Percentiles rank a stretch among this genome's conserved stretches.
Evolutionary conservation across 2,113 vertebrate species (phyloP).

Genomic region (Microcebus murinus): DNA sequence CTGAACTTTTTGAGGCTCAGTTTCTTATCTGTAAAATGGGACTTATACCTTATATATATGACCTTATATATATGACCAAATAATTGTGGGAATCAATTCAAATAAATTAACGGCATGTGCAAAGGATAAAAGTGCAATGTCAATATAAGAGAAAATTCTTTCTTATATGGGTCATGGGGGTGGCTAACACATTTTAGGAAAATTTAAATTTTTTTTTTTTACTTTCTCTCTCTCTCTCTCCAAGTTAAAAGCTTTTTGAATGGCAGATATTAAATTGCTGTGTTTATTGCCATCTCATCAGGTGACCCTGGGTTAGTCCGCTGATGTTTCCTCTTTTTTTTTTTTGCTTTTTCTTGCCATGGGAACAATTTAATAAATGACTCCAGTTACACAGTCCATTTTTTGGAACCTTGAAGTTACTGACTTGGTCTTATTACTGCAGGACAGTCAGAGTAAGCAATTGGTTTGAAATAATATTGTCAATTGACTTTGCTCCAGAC

Average conservation of each 20-base stretch:
- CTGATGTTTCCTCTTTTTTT: slow-evolving; percentile 50
- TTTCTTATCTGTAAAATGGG: slow-evolving; percentile 49
- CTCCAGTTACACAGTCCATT: neutral
- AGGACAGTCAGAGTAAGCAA: neutral
- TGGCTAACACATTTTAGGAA: slow-evolving; percentile 30
- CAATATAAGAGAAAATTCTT: neutral
- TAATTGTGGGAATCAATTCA: neutral
- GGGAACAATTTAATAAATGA: slow-evolving; percentile 61
- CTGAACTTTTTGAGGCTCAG: neutral
- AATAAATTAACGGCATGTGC: neutral
- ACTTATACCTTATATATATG: neutral
- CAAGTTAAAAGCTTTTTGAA: slow-evolving; percentile 48
- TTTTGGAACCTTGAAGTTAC: slow-evolving; percentile 42
- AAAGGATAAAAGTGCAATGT: slow-evolving; percentile 3
- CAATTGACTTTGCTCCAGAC: slow-evolving; percentile 19
- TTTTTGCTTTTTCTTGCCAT: neutral
- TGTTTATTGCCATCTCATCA: slow-evolving; percentile 1
- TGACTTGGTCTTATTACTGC: neutral
- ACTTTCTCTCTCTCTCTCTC: neutral
- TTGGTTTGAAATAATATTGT: slow-evolving; percentile 19
- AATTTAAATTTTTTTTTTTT: neutral
- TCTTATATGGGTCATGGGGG: neutral
- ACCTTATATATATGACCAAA: neutral
- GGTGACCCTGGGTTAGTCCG: slow-evolving; percentile 42
- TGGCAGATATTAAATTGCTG: neutral